These are phyloP conservation scores for Agrilus planipennis DNA, from an alignment of 1,140 invertebrate species.

Conservation along the genomic window DNA sequence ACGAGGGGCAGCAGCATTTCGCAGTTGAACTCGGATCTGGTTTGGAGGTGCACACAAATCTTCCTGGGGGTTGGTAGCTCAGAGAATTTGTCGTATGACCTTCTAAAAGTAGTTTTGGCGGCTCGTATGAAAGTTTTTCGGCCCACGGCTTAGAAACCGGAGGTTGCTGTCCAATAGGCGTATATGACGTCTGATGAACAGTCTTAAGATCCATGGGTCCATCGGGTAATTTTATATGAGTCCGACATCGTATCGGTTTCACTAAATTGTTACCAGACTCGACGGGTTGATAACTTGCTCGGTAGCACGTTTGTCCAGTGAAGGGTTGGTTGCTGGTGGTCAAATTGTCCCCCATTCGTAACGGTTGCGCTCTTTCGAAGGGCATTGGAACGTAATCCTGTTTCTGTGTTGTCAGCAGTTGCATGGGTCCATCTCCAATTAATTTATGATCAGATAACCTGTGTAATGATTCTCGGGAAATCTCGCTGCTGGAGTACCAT, in stretches of 20 bases:
- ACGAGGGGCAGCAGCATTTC: too few species aligned
- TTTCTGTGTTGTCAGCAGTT: neutral
- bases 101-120: neutral
- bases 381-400: neutral
- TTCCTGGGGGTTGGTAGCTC: constrained; percentile 4
- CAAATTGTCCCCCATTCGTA: neutral
- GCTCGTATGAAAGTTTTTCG: neutral
- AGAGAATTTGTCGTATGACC: neutral
- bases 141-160: neutral
- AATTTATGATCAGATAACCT: neutral
- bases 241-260: constrained; percentile 31
- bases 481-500: neutral
- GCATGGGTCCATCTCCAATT: neutral
- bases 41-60: too few species aligned
- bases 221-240: constrained; percentile 37
- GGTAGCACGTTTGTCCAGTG: constrained; percentile 37
- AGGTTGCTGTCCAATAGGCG: neutral
- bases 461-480: neutral
- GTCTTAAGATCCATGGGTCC: constrained; percentile 36
- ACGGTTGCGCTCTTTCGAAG: neutral
- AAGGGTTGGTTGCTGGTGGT: constrained; percentile 26
- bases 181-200: neutral
- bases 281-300: constrained; percentile 39
- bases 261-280: constrained; percentile 35
- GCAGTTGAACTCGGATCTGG: too few species aligned